Percentiles rank a stretch among this genome's conserved stretches.
Evolutionary conservation across 2,113 vertebrate genomes (phyloP).

Genomic region (Coregonus clupeaformis): DNA sequence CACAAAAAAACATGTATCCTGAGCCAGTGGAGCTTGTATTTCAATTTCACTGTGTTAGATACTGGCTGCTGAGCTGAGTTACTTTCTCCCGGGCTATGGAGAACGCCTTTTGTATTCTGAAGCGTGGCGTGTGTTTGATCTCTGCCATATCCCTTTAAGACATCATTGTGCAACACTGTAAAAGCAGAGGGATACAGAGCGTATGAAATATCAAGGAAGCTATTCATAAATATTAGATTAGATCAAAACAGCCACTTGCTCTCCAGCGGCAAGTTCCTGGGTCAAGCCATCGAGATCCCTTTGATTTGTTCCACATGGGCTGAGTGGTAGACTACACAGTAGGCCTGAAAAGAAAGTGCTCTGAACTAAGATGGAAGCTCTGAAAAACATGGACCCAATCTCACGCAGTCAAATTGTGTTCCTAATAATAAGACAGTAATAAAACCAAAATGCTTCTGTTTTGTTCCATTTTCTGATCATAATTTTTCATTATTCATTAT

Average conservation of each 20-base stretch:
- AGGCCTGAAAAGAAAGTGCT: background rate
- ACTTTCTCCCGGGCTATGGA: conserved; percentile 52
- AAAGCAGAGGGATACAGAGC: conserved; percentile 57
- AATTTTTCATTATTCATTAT: conserved; percentile 61
- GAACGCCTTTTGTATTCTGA: conserved; percentile 50
- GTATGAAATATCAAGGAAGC: conserved; percentile 74
- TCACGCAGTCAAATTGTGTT: conserved; percentile 12
- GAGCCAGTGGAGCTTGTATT: conserved; percentile 63
- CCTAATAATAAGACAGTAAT: conserved; percentile 39
- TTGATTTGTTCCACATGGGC: conserved; percentile 54
- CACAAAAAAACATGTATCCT: conserved; percentile 14
- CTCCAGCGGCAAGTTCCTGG: conserved; percentile 62
- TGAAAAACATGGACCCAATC: background rate
- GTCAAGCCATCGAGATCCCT: conserved; percentile 64
- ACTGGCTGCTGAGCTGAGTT: conserved; percentile 37
- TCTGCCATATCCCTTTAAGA: conserved; percentile 68
- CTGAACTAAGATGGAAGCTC: too few species aligned
- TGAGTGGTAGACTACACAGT: conserved; percentile 27
- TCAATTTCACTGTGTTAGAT: conserved; percentile 63
- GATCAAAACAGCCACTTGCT: conserved; percentile 72
- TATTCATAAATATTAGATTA: conserved; percentile 78
- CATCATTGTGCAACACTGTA: conserved; percentile 68
- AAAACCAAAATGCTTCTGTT: conserved; percentile 54
- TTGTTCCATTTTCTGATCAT: conserved; percentile 60
- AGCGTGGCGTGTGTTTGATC: conserved; percentile 65